Evolutionary conservation across 1,140 invertebrate species (phyloP).

Genomic region (Apocrypta bakeri): DNA sequence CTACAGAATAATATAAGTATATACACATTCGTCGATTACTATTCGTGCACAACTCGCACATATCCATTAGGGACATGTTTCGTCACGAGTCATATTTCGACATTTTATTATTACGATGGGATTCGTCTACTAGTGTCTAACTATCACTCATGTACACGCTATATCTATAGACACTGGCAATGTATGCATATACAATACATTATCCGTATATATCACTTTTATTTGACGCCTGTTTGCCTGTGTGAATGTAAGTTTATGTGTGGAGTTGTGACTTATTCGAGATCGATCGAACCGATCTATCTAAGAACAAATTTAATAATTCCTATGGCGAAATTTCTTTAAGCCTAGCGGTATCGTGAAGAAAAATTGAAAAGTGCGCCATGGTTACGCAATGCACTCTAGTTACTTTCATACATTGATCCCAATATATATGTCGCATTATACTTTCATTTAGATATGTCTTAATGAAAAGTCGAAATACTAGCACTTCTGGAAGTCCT

Average conservation of each 20-base stretch:
- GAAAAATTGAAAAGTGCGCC: no score
- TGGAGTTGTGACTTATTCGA: no score
- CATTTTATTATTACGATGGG: conserved; percentile 12
- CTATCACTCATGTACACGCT: background rate
- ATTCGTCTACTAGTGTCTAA: background rate
- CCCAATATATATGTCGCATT: no score
- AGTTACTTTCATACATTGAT: background rate
- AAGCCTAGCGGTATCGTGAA: no score
- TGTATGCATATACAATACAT: no score
- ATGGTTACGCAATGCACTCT: no score
- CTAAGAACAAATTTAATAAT: no score
- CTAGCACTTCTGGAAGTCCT: conserved; percentile 19
- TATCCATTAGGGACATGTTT: conserved; percentile 2
- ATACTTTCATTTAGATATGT: background rate
- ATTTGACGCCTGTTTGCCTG: background rate
- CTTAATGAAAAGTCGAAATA: background rate
- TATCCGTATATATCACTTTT: background rate
- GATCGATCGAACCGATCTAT: no score
- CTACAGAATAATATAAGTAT: background rate
- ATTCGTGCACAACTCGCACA: background rate
- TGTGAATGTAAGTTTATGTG: no score
- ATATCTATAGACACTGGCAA: no score
- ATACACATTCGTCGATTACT: background rate
- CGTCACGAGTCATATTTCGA: background rate
- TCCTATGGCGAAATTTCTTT: no score